phyloP scores from a whole-genome alignment of 2,113 vertebrate genomes.

The Pitta sordida region DNA sequence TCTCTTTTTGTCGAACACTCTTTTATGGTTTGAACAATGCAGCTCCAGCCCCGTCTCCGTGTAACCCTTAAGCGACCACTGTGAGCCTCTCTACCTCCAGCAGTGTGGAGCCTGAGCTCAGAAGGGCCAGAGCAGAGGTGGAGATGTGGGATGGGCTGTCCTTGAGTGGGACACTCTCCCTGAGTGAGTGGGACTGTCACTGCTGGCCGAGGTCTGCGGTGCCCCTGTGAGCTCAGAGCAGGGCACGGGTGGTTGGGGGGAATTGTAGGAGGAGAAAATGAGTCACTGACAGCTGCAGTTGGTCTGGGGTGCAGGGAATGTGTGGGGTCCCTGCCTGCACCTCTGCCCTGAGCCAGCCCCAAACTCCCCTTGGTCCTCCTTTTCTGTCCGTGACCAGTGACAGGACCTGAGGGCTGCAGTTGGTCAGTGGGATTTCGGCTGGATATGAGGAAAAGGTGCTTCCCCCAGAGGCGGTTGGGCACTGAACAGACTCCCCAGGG shows the following conservation, averaged over 20 bases:
- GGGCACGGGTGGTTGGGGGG: not conserved
- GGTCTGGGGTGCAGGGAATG: accelerated
- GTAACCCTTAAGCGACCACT: not conserved
- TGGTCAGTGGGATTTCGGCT: accelerated
- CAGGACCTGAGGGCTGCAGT: not conserved
- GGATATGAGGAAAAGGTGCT: accelerated
- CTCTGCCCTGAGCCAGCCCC: accelerated
- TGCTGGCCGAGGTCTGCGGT: not conserved
- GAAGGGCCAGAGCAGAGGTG: not conserved
- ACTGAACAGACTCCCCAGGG: not conserved
- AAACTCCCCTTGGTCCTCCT: not conserved
- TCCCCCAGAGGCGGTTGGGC: not conserved
- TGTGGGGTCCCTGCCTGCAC: not conserved
- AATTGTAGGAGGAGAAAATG: not conserved
- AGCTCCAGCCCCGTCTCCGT: accelerated
- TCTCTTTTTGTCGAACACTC: not conserved
- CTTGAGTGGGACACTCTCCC: not conserved
- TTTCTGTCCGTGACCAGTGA: not conserved
- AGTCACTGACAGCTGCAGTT: accelerated
- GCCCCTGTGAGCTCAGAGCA: not conserved
- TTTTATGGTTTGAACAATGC: not conserved
- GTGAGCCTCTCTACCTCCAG: not conserved
- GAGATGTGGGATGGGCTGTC: not conserved
- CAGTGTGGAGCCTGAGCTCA: not conserved
- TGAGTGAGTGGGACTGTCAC: not conserved